Evolutionary conservation across 2,888 invertebrate genomes (phyloP).

Genomic region (Torymus aiolomorphi): DNA sequence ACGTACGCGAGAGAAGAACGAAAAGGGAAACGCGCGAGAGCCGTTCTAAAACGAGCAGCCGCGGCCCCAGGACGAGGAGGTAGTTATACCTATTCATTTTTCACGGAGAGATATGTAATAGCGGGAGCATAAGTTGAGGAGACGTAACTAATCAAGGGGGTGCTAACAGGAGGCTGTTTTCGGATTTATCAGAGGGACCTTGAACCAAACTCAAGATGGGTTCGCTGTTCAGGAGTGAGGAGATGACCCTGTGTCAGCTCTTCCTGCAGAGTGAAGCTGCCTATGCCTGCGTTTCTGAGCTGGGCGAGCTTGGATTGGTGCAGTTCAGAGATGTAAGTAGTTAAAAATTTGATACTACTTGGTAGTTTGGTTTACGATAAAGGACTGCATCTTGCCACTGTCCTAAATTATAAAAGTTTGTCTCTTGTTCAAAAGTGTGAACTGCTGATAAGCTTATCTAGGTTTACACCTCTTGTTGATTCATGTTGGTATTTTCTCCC

Average conservation of each 20-base stretch:
- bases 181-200: neutral
- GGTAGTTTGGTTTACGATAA: too few species aligned
- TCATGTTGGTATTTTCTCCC: too few species aligned
- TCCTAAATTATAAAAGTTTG: too few species aligned
- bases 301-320: conserved; percentile 97
- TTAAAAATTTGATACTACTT: too few species aligned
- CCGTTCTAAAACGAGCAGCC: neutral
- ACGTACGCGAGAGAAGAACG: neutral
- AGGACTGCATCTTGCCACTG: too few species aligned
- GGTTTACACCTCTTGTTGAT: too few species aligned
- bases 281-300: conserved; percentile 97
- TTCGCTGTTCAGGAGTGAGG: conserved; percentile 96
- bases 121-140: too few species aligned
- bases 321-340: conserved; percentile 95
- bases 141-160: neutral
- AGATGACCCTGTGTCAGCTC: conserved; percentile 99
- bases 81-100: too few species aligned
- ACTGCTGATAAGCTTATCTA: too few species aligned
- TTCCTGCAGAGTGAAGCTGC: conserved; percentile 99
- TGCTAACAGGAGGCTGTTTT: neutral
- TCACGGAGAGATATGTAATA: too few species aligned
- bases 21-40: neutral
- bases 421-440: too few species aligned
- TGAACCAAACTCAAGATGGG: conserved; percentile 79
- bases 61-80: too few species aligned